Evolutionary conservation across 2,797 vertebrate species (phyloP).

Genomic region (Poeciliopsis paucimaculata): DNA sequence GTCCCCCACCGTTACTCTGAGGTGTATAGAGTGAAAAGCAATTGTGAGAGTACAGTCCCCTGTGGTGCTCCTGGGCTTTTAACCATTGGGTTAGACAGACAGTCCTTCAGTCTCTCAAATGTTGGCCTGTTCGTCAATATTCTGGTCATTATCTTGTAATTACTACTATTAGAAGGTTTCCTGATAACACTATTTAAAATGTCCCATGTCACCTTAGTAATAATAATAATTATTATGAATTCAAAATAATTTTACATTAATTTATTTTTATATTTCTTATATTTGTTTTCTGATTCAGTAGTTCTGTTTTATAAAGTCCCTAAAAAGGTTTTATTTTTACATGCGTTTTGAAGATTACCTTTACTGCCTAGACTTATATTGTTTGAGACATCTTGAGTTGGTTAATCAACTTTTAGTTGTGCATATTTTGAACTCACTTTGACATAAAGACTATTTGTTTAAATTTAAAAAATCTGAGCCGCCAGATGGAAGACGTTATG

Average conservation of each 20-base stretch:
- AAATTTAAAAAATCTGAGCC: background rate
- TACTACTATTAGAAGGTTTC: no score
- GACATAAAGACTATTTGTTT: background rate
- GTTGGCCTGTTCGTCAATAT: background rate
- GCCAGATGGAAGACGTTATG: background rate
- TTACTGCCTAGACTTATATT: background rate
- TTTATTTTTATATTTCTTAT: no score
- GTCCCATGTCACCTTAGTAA: no score
- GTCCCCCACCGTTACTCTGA: background rate
- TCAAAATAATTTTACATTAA: no score
- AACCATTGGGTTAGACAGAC: background rate
- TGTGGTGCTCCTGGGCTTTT: background rate
- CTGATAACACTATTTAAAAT: no score
- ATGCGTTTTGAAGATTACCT: background rate
- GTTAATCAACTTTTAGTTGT: background rate
- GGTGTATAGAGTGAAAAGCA: background rate
- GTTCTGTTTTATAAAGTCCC: no score
- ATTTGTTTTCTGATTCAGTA: no score
- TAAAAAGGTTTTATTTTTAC: no score
- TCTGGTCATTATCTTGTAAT: no score
- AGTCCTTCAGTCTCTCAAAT: no score
- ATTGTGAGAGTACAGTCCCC: background rate
- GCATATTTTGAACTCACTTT: background rate
- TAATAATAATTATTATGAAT: no score
- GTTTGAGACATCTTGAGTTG: background rate